phyloP scores from a whole-genome alignment of 2,888 invertebrate species.

The Rotaria sp. region DNA sequence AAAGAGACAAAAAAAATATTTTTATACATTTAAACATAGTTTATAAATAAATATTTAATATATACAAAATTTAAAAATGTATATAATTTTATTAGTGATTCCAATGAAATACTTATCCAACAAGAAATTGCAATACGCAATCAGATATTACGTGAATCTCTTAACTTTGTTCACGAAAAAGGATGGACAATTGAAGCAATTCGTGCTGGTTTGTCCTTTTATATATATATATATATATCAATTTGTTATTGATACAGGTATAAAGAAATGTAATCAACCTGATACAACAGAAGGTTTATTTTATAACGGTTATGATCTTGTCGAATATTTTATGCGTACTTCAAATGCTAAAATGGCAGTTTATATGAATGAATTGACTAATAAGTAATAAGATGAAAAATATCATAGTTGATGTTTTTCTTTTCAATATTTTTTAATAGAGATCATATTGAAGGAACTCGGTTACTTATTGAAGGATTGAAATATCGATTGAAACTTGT shows the following conservation, averaged over 20 bases:
- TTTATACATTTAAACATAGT: too few species aligned
- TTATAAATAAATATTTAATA: too few species aligned
- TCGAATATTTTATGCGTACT: not conserved
- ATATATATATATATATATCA: not conserved
- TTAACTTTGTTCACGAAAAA: slow-evolving; percentile 68
- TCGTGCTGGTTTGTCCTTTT: slow-evolving; percentile 48
- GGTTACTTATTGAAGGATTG: not conserved
- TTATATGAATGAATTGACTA: not conserved
- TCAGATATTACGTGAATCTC: slow-evolving; percentile 68
- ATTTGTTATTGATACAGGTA: not conserved
- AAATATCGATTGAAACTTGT: slow-evolving; percentile 65
- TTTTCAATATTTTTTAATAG: slow-evolving; percentile 59
- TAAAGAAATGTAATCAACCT: not conserved
- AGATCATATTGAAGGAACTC: slow-evolving; percentile 63
- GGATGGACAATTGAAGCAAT: slow-evolving; percentile 78
- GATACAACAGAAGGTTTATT: not conserved
- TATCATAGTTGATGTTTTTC: not conserved
- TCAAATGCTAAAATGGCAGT: slow-evolving; percentile 7
- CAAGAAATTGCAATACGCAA: slow-evolving; percentile 46
- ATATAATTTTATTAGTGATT: not conserved
- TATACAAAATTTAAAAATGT: too few species aligned
- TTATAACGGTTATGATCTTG: slow-evolving; percentile 6
- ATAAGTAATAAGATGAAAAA: slow-evolving; percentile 42
- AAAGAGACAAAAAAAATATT: not conserved
- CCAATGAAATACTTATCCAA: not conserved